Evolutionary conservation across 2,113 vertebrate species (phyloP).

Genomic region (Sarotherodon lohbergeri): DNA sequence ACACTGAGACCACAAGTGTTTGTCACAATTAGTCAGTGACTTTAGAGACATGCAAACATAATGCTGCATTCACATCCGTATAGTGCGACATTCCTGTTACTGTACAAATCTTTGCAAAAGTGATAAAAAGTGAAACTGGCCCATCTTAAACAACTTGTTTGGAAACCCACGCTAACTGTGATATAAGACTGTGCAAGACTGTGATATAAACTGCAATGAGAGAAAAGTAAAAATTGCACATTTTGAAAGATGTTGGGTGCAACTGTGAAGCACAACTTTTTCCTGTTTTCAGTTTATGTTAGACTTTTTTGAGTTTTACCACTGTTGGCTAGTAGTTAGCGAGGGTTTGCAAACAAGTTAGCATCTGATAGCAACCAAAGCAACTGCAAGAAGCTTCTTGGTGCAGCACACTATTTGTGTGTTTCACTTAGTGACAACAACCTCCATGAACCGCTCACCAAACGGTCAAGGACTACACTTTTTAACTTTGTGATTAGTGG

Average conservation of each 20-base stretch:
- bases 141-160: background rate
- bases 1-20: background rate
- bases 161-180: rapidly evolving
- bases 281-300: background rate
- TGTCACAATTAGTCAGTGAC: background rate
- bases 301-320: background rate
- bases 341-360: background rate
- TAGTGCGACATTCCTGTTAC: background rate
- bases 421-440: background rate
- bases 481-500: background rate
- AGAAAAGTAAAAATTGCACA: background rate
- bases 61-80: background rate
- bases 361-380: background rate
- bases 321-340: background rate
- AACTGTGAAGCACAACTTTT: background rate
- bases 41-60: background rate
- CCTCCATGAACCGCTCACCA: background rate
- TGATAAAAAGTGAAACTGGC: background rate
- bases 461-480: background rate
- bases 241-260: background rate
- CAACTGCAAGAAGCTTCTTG: background rate
- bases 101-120: background rate
- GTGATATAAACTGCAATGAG: background rate
- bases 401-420: background rate
- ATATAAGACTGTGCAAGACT: background rate